These are phyloP conservation scores for Ephydatia muelleri DNA, from an alignment of 37 sponge, comb jelly and placozoan genomes.

Conservation along the genomic window DNA sequence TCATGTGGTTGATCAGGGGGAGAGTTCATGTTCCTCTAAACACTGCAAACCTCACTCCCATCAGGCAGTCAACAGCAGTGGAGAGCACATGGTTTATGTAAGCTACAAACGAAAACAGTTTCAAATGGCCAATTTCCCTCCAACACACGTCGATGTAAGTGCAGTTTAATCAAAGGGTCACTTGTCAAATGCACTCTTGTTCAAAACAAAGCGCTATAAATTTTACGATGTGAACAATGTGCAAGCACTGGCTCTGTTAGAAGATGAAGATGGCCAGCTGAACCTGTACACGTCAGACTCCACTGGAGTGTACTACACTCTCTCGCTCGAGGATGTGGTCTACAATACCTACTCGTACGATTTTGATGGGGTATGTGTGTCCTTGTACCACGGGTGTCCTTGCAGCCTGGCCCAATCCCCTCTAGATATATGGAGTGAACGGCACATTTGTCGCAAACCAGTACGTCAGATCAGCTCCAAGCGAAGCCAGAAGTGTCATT, in stretches of 20 bases:
- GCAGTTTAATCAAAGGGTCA: background rate
- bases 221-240: constrained; percentile 10
- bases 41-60: too few species aligned
- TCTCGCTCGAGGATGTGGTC: constrained; percentile 56
- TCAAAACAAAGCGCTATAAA: too few species aligned
- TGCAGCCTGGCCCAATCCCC: background rate
- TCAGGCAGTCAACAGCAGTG: background rate
- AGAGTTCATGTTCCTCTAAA: too few species aligned
- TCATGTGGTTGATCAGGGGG: too few species aligned
- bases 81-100: constrained; percentile 8
- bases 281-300: constrained; percentile 80
- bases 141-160: constrained; percentile 18
- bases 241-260: constrained; percentile 69
- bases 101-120: constrained; percentile 50
- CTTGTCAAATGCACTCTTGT: background rate
- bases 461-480: constrained; percentile 28
- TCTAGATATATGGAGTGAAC: constrained; percentile 65
- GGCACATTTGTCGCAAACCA: constrained; percentile 77
- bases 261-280: constrained; percentile 36
- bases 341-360: constrained; percentile 11
- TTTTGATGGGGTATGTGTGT: constrained; percentile 45
- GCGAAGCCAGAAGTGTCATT: background rate
- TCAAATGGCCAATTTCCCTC: constrained; percentile 34
- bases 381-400: background rate
- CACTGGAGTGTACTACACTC: constrained; percentile 64